phyloP scores from a whole-genome alignment of 2,113 vertebrate genomes.

The Rhabdornis inornatus region DNA sequence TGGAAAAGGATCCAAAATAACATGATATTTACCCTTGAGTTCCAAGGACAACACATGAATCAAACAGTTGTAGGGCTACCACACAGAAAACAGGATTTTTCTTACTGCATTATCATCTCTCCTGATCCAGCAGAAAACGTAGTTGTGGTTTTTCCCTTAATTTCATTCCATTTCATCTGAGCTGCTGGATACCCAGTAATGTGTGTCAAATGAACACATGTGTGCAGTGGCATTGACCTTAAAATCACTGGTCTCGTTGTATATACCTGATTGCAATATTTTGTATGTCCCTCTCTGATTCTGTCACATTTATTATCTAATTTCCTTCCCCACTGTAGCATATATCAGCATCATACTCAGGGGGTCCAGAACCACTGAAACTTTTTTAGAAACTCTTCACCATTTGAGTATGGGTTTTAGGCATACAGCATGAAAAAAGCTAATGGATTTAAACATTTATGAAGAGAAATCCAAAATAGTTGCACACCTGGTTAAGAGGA shows the following conservation, averaged over 20 bases:
- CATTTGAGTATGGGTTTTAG: neutral
- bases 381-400: neutral
- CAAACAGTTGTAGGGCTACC: neutral
- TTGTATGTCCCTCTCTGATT: neutral
- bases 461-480: neutral
- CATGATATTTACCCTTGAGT: neutral
- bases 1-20: neutral
- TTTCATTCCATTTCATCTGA: neutral
- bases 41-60: neutral
- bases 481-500: neutral
- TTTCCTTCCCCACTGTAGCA: neutral
- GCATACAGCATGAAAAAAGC: neutral
- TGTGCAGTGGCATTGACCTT: neutral
- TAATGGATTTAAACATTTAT: neutral
- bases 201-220: neutral
- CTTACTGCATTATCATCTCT: neutral
- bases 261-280: neutral
- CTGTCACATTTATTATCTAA: neutral
- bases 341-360: neutral
- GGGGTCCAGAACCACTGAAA: neutral
- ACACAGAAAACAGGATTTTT: neutral
- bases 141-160: neutral
- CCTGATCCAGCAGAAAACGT: neutral
- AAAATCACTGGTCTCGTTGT: neutral
- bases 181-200: neutral